Conservation (phyloP, 23 tunicate species). For the Trididemnum clinides region DNA sequence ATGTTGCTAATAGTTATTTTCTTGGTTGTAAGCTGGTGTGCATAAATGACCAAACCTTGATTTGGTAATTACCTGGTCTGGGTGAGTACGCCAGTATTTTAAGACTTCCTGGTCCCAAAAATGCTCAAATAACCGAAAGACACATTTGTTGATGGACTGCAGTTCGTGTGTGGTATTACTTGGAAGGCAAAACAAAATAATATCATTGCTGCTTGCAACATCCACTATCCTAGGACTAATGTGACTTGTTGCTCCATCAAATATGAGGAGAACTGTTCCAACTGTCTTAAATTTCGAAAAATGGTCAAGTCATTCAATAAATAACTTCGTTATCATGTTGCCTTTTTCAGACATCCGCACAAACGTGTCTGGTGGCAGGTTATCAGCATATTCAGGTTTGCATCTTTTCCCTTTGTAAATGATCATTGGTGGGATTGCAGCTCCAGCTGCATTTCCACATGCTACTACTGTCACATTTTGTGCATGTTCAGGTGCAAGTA, state of each 20-base stretch:
- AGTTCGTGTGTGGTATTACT: conserved; percentile 33
- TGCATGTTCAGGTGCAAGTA: not conserved
- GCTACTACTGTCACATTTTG: conserved; percentile 33
- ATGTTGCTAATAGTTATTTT: conserved; percentile 16
- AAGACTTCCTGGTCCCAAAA: conserved; percentile 38
- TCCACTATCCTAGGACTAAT: conserved; percentile 20
- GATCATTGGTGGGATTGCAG: conserved; percentile 28
- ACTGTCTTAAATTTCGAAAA: conserved; percentile 31
- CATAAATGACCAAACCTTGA: conserved; percentile 37
- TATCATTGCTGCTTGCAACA: conserved; percentile 21
- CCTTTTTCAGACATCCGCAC: conserved; percentile 40
- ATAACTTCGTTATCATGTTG: conserved; percentile 14
- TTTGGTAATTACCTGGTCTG: conserved; percentile 24
- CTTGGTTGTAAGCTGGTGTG: conserved; percentile 42
- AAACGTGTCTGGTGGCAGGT: conserved; percentile 8
- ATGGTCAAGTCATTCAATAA: conserved; percentile 8
- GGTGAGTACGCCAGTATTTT: conserved; percentile 47
- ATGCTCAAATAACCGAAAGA: conserved; percentile 36
- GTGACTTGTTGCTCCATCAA: conserved; percentile 37
- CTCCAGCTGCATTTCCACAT: conserved; percentile 31
- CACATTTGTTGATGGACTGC: conserved; percentile 27
- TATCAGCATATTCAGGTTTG: conserved; percentile 31
- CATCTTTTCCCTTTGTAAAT: conserved; percentile 28
- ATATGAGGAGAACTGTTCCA: conserved; percentile 26
- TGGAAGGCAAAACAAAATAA: conserved; percentile 17